Evolutionary conservation across 2,797 vertebrate genomes (phyloP), one percentile per base, ranked within the genome.

Genomic region (Carcharodon carcharias): DNA sequence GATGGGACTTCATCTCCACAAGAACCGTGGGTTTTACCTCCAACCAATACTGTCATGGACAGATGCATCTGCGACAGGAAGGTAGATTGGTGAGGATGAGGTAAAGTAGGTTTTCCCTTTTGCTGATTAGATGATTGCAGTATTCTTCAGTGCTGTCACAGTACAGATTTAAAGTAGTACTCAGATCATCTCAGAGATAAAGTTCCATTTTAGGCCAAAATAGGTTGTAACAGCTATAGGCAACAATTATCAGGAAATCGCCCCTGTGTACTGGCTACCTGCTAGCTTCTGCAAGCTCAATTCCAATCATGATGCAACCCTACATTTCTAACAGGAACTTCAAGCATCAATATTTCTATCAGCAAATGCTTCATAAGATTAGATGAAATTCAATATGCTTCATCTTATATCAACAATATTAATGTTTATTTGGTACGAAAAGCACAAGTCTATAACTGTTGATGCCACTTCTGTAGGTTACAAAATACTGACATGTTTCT

Each of bases 201-300:
- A 73, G 67, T 69, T 69, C 28, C 67, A 69, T 69, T 69, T 23
- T 26, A 69, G 31, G 6, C 71, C 21, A 67, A 80, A 80, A 80
- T 80, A n/a, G 16, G 77, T 18, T 95, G 69, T n/a, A 82, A 71
- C n/a, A 23, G 14, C 21, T 18, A 7, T 3, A 95, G 82, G 96
- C 96, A 96, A 88, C 97, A 97, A 97, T 97, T 98, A 97, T 98
- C 97, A 97, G 97, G 61, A 63, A 97, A 92, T 69, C 92, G 50
- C 5, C n/a, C 96, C 58, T 96, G 97, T 96, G 97, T 97, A 97
- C 96, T 96, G 96, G 97, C 97, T 98, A 98, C 98, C 98, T 97
- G 98, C 97, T 97, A 96, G 96, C 96, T 96, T 97, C 97, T 97
- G 97, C 88, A n/a, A 97, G 97, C 96, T 96, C 96, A 96, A 96